These are phyloP conservation scores for Anguilla japonica DNA, from an alignment of 2,113 vertebrate genomes.

Conservation along the genomic window DNA sequence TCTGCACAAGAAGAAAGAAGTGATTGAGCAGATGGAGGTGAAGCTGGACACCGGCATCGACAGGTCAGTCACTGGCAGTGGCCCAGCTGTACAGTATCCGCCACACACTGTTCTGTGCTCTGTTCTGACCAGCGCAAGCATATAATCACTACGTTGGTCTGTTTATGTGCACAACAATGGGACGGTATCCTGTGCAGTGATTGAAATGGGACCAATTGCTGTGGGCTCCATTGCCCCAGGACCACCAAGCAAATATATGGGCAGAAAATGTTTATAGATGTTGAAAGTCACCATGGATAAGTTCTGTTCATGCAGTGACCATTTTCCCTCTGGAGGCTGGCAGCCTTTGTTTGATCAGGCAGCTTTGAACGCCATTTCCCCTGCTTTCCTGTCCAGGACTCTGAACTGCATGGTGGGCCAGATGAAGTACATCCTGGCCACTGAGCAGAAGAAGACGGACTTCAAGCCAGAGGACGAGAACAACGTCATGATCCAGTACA, in stretches of 20 bases:
- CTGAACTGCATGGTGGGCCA: conserved; percentile 98
- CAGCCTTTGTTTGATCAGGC: not conserved
- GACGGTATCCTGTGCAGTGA: not conserved
- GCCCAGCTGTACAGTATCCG: not conserved
- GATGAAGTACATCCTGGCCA: conserved; percentile 94
- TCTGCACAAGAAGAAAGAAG: conserved; percentile 98
- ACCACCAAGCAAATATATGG: not conserved
- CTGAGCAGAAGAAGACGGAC: conserved; percentile 98
- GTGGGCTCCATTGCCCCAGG: too few relatives aligned
- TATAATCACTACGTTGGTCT: not conserved
- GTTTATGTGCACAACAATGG: not conserved
- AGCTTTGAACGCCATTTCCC: not conserved
- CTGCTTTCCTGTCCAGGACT: conserved; percentile 74
- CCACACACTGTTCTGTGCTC: not conserved
- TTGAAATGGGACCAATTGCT: too few relatives aligned
- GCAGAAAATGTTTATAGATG: not conserved
- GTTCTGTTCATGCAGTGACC: not conserved
- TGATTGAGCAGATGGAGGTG: conserved; percentile 99
- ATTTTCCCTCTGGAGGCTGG: not conserved
- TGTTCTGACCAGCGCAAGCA: not conserved
- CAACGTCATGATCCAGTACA: conserved; percentile 96
- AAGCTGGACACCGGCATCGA: conserved; percentile 98
- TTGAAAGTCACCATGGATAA: not conserved
- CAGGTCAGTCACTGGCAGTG: conserved; percentile 74
- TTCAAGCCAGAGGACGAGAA: conserved; percentile 98